Percentiles rank a stretch among this genome's conserved stretches.
These are phyloP conservation scores for Drosophila tsacasi DNA, from an alignment of 1,140 invertebrate genomes.

Conservation along the genomic window DNA sequence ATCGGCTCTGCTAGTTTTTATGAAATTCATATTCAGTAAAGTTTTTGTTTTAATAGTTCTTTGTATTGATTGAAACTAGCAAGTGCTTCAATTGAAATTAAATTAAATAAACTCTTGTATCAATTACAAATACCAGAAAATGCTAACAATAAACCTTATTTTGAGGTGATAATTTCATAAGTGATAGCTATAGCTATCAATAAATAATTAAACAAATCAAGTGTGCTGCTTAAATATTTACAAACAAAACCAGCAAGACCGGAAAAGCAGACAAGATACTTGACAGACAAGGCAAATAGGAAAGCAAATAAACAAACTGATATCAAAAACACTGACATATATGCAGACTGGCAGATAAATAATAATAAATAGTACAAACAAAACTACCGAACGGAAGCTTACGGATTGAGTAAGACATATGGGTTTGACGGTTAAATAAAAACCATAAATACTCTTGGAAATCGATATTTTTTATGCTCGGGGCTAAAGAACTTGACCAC, in stretches of 20 bases:
- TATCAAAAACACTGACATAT: constrained; percentile 7
- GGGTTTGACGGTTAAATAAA: constrained; percentile 18
- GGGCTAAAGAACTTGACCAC: constrained; percentile 34
- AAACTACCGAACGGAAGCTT: constrained; percentile 29
- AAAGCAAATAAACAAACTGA: constrained; percentile 18
- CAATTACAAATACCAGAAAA: background rate
- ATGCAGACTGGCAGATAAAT: constrained; percentile 10
- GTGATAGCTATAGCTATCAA: background rate
- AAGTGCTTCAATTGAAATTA: background rate
- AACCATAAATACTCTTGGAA: constrained; percentile 5
- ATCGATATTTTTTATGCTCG: constrained; percentile 19
- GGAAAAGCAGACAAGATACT: constrained; percentile 6
- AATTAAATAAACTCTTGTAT: background rate
- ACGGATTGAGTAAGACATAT: constrained; percentile 24
- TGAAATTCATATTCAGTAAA: background rate
- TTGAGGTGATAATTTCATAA: background rate
- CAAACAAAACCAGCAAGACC: background rate
- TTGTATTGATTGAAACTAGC: no score
- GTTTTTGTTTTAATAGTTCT: no score
- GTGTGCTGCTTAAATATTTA: constrained; percentile 13
- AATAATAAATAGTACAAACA: background rate
- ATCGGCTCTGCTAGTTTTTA: background rate
- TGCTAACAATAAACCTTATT: background rate
- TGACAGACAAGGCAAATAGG: constrained; percentile 10
- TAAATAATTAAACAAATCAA: constrained; percentile 11